These are phyloP conservation scores for Orchesella cincta DNA, from an alignment of 1,140 invertebrate genomes.

Conservation along the genomic window DNA sequence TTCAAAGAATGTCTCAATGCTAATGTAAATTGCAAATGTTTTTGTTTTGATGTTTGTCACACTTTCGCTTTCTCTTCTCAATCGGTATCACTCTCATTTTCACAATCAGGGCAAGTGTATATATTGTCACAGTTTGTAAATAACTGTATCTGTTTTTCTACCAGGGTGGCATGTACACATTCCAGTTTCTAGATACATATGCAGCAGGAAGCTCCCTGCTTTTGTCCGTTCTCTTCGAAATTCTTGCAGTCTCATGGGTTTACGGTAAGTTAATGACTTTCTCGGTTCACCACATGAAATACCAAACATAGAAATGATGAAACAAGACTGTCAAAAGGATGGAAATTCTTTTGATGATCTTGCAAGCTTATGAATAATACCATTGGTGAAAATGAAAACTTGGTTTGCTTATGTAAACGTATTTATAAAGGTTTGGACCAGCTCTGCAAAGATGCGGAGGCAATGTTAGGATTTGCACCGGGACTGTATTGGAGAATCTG, in stretches of 20 bases:
- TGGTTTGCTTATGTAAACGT: too few relatives aligned
- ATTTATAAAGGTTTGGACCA: constrained; percentile 55
- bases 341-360: not conserved
- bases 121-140: too few relatives aligned
- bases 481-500: constrained; percentile 66
- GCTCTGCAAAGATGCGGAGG: constrained; percentile 62
- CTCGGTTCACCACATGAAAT: not conserved
- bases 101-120: not conserved
- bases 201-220: constrained; percentile 83
- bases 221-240: constrained; percentile 85
- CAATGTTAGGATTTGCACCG: constrained; percentile 65
- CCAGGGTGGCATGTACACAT: constrained; percentile 85
- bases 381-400: too few relatives aligned
- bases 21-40: not conserved
- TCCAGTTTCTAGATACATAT: constrained; percentile 80
- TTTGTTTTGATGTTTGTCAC: not conserved
- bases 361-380: too few relatives aligned
- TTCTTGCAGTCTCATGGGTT: constrained; percentile 87
- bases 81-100: not conserved
- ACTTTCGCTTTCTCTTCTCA: not conserved
- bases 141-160: constrained; percentile 47
- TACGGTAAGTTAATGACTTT: constrained; percentile 67
- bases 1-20: too few relatives aligned
- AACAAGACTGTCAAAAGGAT: not conserved
- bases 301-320: not conserved